Base-by-base conservation (phyloP, 2,797 vertebrate genomes). In the Iguana delicatissima region DNA sequence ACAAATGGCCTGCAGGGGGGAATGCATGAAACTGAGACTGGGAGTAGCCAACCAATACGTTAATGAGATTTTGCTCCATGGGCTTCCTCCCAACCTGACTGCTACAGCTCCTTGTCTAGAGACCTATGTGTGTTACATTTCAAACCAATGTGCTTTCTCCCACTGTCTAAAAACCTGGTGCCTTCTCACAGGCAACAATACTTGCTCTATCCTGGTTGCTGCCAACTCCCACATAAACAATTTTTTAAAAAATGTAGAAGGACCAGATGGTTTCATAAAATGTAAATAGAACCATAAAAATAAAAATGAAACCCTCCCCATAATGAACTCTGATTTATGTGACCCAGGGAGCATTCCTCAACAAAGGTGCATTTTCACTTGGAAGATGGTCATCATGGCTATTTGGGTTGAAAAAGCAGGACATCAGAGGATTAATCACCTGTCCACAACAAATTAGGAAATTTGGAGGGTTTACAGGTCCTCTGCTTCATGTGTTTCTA, bases 181-280 rank as follows among this genome's bases (percentile, higher is more conserved):
- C 29, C 88, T 84, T 90, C 91, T 89, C 82, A 50, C 16, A 59
- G 88, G 94, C 32, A 32, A 86, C 29, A 74, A 42, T 5, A 59
- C 0, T n/a, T 88, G 81, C 80, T 92, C 87, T 92, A 86, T 35
- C 74, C 87, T 86, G 91, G 82, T 67, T 84, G 89, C 90, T 76
- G 12, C 89, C 91, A 93, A 95, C 92, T 95, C 87, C 93, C 29
- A 89, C 90, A 86, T 93, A 90, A 46, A 46, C 42, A 46, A 46
- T 46, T 46, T 46, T 46, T 46, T 46, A 46, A 46, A 46, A 46
- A 46, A 46, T 4, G 94, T 90, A 92, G 93, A 93, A 93, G 91
- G 93, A 94, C 93, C 96, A 97, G 96, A 96, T 96, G 96, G 94
- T 90, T 96, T 95, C 95, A 94, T 96, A 96, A 96, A 97, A 97